Percentiles rank a stretch among this genome's conserved stretches.
Evolutionary conservation across 2,888 invertebrate species (phyloP).

Genomic region (Diplolepis rosae): DNA sequence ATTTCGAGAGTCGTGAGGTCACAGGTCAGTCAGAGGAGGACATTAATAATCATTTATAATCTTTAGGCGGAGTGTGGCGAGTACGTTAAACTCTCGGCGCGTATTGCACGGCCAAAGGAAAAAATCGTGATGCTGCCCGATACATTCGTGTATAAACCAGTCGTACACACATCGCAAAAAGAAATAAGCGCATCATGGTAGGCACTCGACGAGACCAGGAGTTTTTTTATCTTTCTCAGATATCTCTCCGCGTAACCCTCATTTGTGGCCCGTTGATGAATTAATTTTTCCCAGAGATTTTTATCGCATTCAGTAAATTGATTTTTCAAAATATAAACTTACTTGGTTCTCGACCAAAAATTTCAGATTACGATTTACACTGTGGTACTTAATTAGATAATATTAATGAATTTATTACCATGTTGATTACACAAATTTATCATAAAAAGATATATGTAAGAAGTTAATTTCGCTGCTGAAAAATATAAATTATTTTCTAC

Average conservation of each 20-base stretch:
- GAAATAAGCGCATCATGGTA: constrained; percentile 29
- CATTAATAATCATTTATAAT: constrained; percentile 71
- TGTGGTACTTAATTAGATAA: no score
- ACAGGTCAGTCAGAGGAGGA: constrained; percentile 63
- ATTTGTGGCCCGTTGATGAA: neutral
- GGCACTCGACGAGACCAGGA: constrained; percentile 1
- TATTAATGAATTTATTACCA: constrained; percentile 3
- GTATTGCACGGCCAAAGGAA: constrained; percentile 36
- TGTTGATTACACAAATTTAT: constrained; percentile 5
- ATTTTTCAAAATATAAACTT: constrained; percentile 1
- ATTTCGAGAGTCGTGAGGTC: constrained; percentile 52
- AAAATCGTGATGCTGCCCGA: neutral
- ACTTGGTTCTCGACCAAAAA: no score
- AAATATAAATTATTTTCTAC: neutral
- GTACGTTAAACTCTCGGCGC: constrained; percentile 56
- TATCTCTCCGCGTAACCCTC: neutral
- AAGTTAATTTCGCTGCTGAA: neutral
- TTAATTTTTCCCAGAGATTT: neutral
- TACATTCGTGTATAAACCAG: constrained; percentile 31
- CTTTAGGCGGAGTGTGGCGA: constrained; percentile 66
- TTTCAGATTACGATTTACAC: no score
- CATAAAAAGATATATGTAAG: neutral
- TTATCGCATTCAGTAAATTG: constrained; percentile 15
- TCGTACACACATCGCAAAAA: constrained; percentile 34
- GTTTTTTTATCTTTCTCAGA: constrained; percentile 6